Evolutionary conservation across 2,888 invertebrate species (phyloP).

Genomic region (Cantharis rufa): DNA sequence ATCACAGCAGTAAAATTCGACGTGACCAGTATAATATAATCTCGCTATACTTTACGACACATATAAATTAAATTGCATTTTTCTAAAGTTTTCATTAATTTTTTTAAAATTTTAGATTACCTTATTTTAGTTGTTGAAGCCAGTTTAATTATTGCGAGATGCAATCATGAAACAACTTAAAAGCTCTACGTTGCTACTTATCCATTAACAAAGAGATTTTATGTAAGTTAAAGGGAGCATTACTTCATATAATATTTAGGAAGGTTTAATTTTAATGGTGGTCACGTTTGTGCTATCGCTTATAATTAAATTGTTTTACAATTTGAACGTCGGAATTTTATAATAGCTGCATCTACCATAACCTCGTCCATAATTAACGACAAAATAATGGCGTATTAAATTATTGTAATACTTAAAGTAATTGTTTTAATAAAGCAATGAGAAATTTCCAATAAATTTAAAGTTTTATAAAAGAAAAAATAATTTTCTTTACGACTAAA

Average conservation of each 20-base stretch:
- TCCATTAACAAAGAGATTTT: neutral
- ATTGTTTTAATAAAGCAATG: neutral
- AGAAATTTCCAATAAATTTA: neutral
- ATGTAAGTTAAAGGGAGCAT: neutral
- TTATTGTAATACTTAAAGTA: neutral
- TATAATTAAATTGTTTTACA: neutral
- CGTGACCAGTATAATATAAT: too few species aligned
- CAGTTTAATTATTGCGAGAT: neutral
- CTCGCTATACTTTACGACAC: too few species aligned
- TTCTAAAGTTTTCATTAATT: too few species aligned
- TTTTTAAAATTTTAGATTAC: neutral
- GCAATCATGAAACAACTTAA: neutral
- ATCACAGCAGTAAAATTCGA: too few species aligned
- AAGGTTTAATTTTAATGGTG: neutral
- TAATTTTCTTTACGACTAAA: neutral
- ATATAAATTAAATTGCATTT: too few species aligned
- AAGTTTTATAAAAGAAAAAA: neutral
- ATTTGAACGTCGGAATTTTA: neutral
- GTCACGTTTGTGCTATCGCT: neutral
- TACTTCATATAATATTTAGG: neutral
- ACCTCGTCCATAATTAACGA: neutral
- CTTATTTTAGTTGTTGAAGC: neutral
- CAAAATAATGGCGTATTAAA: neutral
- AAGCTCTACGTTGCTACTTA: neutral
- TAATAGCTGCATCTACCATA: neutral